Evolutionary conservation across 2,113 vertebrate species (phyloP), one percentile per base, ranked within the genome.

Genomic region (Pavo muticus): DNA sequence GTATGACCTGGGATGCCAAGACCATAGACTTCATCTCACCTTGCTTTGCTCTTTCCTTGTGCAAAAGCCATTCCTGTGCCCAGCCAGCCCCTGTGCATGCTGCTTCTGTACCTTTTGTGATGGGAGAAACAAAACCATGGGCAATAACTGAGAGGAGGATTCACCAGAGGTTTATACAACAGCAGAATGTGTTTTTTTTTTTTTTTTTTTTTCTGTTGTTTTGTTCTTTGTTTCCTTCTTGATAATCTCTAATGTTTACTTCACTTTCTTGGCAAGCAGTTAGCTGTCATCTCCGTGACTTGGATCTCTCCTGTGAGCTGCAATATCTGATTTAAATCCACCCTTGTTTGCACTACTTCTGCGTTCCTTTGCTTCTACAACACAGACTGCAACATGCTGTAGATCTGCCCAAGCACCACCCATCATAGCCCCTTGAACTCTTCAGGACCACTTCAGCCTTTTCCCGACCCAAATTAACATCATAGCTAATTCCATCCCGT

Each of bases 1-100:
- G 1, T 45, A 37, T 11, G n/a, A 45, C 6, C 11, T 1, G 1
- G 18, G 19, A 67, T 29, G 9, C 39, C 52, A 4, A 0, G 0
- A 29, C 9, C 37, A 50, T 10, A 45, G 56, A 17, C 3, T 32
- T 82, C 15, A 15, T 23, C 35, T 68, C 56, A 30, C 5, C 20
- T 56, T 69, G n/a, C 59, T 70, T 68, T 75, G 8, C 14, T 73
- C 44, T 37, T 85, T 52, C 30, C 25, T 82, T 37, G 8, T 0
- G 0, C 19, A 19, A 44, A 91, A 80, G 37, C 20, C 59, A n/a
- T 8, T 12, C 18, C 42, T 10, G 4, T 2, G 16, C 40, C 7
- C 1, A 0, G n/a, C 42, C 2, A 85, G 74, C 13, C 30, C 54
- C 15, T 4, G 0, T 3, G 5, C 1, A 64, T 88, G 84, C 60